Evolutionary conservation across 2,888 invertebrate genomes (phyloP).

Genomic region (Calephelis perditalis): DNA sequence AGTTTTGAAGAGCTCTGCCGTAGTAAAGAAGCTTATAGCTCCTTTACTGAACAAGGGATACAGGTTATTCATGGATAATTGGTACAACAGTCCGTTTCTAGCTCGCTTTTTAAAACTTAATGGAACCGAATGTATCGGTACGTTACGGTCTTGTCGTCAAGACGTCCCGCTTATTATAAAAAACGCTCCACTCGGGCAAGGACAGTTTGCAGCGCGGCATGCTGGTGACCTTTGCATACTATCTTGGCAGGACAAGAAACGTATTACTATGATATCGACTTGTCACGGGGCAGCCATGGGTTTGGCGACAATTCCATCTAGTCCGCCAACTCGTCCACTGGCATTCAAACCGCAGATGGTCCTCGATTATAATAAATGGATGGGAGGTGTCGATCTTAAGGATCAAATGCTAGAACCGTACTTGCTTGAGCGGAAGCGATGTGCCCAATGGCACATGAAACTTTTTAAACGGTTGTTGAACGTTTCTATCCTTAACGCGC

Average conservation of each 20-base stretch:
- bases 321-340: too few relatives aligned
- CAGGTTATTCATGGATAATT: slow-evolving; percentile 30
- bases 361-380: background rate
- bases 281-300: background rate
- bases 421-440: background rate
- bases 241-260: background rate
- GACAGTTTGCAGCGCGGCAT: background rate
- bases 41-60: slow-evolving; percentile 25
- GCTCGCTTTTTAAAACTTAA: slow-evolving; percentile 23
- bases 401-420: background rate
- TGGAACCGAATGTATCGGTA: slow-evolving; percentile 21
- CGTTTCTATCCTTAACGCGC: background rate
- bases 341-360: background rate
- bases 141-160: background rate
- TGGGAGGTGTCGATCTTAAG: background rate
- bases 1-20: slow-evolving; percentile 9
- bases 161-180: background rate
- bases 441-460: background rate
- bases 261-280: background rate
- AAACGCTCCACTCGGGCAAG: background rate
- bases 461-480: background rate
- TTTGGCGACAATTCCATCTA: background rate
- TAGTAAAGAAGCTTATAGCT: slow-evolving; percentile 15
- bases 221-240: background rate
- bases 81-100: slow-evolving; percentile 28